A percentile compares a stretch with the other conserved stretches of the same genome.
These are phyloP conservation scores for Ptychadena robeensis DNA, from an alignment of 2,797 vertebrate genomes.

Conservation along the genomic window DNA sequence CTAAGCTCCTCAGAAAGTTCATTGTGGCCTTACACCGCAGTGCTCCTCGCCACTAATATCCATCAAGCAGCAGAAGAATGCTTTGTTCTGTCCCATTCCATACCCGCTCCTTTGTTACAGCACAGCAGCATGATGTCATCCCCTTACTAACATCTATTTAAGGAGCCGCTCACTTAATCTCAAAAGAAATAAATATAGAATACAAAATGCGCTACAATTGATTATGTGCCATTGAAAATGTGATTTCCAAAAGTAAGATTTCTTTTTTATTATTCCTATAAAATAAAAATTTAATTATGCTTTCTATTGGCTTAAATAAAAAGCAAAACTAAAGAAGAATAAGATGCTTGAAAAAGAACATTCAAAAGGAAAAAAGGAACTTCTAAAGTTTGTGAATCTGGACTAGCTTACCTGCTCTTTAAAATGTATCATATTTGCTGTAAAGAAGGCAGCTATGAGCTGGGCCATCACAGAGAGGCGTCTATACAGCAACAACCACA, in stretches of 20 bases:
- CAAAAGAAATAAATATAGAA: neutral
- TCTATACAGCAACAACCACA: no score
- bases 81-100: slow-evolving; percentile 36
- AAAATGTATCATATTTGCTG: no score
- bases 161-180: slow-evolving; percentile 11
- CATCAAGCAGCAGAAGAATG: slow-evolving; percentile 45
- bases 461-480: no score
- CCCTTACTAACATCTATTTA: slow-evolving; percentile 34
- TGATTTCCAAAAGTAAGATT: neutral
- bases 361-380: no score
- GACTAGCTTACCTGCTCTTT: no score
- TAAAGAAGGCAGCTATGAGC: no score
- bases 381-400: no score
- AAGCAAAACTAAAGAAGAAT: no score
- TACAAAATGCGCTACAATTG: neutral
- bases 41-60: slow-evolving; percentile 27
- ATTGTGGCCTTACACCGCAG: slow-evolving; percentile 24
- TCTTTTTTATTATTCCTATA: neutral
- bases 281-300: no score
- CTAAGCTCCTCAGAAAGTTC: slow-evolving; percentile 40
- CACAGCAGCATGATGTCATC: slow-evolving; percentile 55
- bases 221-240: neutral
- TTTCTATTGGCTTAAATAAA: no score
- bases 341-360: no score
- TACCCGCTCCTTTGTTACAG: slow-evolving; percentile 39